These are phyloP conservation scores for Ifrita kowaldi DNA, from an alignment of 2,113 vertebrate species.

Conservation along the genomic window DNA sequence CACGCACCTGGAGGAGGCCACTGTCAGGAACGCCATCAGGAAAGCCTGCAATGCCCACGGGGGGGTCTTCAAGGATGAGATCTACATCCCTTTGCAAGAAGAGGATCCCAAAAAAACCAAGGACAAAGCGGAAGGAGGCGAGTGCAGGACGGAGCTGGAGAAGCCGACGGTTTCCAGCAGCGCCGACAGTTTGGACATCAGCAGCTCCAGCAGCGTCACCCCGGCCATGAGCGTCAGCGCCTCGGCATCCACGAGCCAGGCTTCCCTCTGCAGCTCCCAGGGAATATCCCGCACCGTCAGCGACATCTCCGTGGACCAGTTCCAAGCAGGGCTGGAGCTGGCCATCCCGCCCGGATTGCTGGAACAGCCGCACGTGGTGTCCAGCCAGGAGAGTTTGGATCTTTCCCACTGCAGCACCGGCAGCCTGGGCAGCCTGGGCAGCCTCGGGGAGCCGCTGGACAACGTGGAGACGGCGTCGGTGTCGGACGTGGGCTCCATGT, in stretches of 20 bases:
- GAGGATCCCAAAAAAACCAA: slow-evolving; percentile 86
- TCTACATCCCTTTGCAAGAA: slow-evolving; percentile 93
- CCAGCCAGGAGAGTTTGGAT: slow-evolving; percentile 95
- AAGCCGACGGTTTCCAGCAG: slow-evolving; percentile 72
- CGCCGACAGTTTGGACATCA: slow-evolving; percentile 84
- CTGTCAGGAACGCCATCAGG: slow-evolving; percentile 88
- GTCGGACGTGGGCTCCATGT: slow-evolving; percentile 86
- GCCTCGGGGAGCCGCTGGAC: slow-evolving; percentile 88
- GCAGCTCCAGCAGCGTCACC: slow-evolving; percentile 89
- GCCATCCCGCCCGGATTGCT: slow-evolving; percentile 74
- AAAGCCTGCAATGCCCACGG: slow-evolving; percentile 94
- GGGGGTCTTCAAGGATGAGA: slow-evolving; percentile 93
- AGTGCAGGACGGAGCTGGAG: slow-evolving; percentile 78
- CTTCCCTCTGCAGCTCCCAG: slow-evolving; percentile 92
- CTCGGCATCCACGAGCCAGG: slow-evolving; percentile 91
- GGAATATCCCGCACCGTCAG: slow-evolving; percentile 86
- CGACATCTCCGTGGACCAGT: slow-evolving; percentile 86
- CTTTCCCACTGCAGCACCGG: slow-evolving; percentile 92
- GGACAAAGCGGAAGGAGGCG: slow-evolving; percentile 75
- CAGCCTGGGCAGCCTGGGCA: slow-evolving; percentile 91
- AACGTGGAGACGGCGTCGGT: slow-evolving; percentile 79
- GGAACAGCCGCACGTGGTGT: slow-evolving; percentile 86
- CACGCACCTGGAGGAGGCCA: slow-evolving; percentile 89
- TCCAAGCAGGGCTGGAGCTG: slow-evolving; percentile 74
- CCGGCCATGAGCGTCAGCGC: slow-evolving; percentile 89